Base-by-base conservation (phyloP, 2,113 vertebrate genomes). In the Rhabdornis inornatus region DNA sequence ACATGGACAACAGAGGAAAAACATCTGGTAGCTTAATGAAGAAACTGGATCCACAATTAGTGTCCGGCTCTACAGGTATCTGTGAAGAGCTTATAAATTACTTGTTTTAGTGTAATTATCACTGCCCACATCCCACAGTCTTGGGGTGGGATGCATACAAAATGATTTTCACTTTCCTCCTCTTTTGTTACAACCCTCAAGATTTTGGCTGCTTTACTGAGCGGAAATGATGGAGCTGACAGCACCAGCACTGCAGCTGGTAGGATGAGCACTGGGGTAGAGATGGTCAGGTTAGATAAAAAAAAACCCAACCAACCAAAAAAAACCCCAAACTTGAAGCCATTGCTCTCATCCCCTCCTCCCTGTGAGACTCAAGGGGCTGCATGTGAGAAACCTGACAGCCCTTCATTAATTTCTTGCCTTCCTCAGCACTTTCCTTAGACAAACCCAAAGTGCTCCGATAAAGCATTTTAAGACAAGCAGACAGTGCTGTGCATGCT, bases 341-440 rank as follows among this genome's bases (percentile, higher is more conserved):
- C 45, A 27, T 24, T 2, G 0, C 40, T 64, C 27, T 37, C 40
- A 23, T 66, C 49, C 6, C 13, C 14, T 83, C 40, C 64, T 89
- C n/a, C 49, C 72, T 47, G 6, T 20, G 47, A 71, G 16, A 80
- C 30, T 44, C 49, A 33, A 0, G 18, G n/a, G 28, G 28, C 56
- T 97, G 79, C 2, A 0, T 27, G 30, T 13, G 68, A 91, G 55
- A 57, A 83, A 22, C 27, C 50, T 88, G 66, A 69, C 55, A 94
- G 39, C 52, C 47, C 56, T 86, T 78, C 64, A 88, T 83, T 83
- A 83, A 81, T 90, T 94, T 93, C 72, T 77, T 92, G 85, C 92
- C 21, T 90, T 81, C 65, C 90, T 95, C 96, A 93, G 94, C 90
- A 69, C 40, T 95, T 94, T 60, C 27, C 47, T 84, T 79, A 55